Evolutionary conservation across 2,888 invertebrate species (phyloP).

Genomic region (Desoria tigrina): DNA sequence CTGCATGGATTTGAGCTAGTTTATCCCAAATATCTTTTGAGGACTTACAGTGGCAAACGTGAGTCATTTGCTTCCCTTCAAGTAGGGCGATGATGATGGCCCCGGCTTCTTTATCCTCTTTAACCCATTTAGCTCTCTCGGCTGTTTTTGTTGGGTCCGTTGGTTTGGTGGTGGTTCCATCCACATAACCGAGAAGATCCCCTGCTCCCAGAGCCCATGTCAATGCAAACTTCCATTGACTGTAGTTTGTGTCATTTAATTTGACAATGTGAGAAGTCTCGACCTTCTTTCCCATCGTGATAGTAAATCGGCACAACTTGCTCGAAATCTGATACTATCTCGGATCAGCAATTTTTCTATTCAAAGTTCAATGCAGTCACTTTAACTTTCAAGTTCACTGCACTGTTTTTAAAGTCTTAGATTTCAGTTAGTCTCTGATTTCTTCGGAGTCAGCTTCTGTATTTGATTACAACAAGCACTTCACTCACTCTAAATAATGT

Average conservation of each 20-base stretch:
- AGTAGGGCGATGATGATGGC: background rate
- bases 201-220: background rate
- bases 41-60: background rate
- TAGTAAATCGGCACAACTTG: too few relatives aligned
- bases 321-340: too few relatives aligned
- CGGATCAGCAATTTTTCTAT: too few relatives aligned
- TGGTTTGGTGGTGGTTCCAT: background rate
- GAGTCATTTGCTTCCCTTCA: background rate
- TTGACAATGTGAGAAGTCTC: background rate
- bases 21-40: background rate
- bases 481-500: too few relatives aligned
- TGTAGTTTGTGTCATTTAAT: slow-evolving; percentile 3
- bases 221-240: background rate
- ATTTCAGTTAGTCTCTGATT: too few relatives aligned
- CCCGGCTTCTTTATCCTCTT: slow-evolving; percentile 1
- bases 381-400: too few relatives aligned
- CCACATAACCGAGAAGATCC: background rate
- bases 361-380: too few relatives aligned
- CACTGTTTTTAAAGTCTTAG: too few relatives aligned
- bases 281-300: too few relatives aligned
- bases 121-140: background rate
- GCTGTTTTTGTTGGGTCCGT: background rate
- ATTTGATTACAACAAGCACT: too few relatives aligned
- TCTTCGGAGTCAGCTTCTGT: too few relatives aligned
- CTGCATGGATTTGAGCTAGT: background rate